Evolutionary conservation across 2,888 invertebrate genomes (phyloP).

Genomic region (Lamellibrachia columna): DNA sequence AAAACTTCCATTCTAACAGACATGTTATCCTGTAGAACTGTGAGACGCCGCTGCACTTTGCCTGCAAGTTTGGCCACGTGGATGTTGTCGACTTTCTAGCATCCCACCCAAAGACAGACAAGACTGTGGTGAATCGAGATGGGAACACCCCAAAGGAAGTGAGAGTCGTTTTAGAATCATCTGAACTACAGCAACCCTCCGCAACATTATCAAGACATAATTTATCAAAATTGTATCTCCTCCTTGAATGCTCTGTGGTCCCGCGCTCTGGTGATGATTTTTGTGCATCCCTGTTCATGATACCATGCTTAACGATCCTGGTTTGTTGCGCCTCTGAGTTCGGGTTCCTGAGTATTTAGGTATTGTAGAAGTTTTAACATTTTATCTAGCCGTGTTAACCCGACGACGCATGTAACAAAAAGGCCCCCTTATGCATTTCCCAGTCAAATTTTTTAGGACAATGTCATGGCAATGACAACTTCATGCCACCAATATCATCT

Average conservation of each 20-base stretch:
- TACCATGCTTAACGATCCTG: background rate
- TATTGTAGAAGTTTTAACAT: too few species aligned
- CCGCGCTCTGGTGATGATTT: too few species aligned
- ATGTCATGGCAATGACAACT: too few species aligned
- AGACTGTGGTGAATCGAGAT: constrained; percentile 77
- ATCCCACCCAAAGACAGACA: constrained; percentile 84
- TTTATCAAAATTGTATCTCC: too few species aligned
- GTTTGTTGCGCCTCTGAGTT: too few species aligned
- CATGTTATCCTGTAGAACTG: constrained; percentile 47
- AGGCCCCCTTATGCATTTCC: too few species aligned
- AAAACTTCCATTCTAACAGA: background rate
- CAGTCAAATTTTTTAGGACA: too few species aligned
- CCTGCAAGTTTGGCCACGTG: constrained; percentile 86
- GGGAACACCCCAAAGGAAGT: constrained; percentile 68
- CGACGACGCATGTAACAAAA: too few species aligned
- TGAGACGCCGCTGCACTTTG: constrained; percentile 94
- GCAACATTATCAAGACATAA: background rate
- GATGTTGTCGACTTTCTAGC: constrained; percentile 82
- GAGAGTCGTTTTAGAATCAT: background rate
- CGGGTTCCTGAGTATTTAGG: too few species aligned
- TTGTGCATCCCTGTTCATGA: background rate
- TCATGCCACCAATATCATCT: too few species aligned
- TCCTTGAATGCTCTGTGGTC: too few species aligned
- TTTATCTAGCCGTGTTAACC: too few species aligned
- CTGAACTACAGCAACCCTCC: background rate